Base-by-base conservation (phyloP, 2,888 invertebrate species). In the Kuschelorhynchus macadamiae region DNA sequence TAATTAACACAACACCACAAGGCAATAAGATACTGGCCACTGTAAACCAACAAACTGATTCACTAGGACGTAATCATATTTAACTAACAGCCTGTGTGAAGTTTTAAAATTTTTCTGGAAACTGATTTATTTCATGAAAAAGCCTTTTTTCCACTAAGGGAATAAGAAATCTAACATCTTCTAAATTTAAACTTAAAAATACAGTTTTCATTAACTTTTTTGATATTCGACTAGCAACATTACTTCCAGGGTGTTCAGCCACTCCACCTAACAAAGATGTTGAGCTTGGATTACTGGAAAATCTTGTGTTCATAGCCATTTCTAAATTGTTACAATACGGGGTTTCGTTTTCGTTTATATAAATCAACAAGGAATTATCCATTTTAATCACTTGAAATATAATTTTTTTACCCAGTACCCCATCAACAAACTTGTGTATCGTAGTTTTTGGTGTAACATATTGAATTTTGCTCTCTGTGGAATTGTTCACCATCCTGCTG, bases 101-200 rank as follows among this genome's bases (percentile, higher is more conserved):
- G n/a, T n/a, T 25, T 53, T 21, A 80, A 77, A 84, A 83, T 62
- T 73, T 76, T 32, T 83, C 79, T 9, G 84, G 82, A 74, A 78
- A 71, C 11, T 75, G 72, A 50, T 81, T 80, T 18, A 86, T 83
- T 79, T 86, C 85, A 71, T 84, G 81, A 63, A 79, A 76, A 9
- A 86, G 71, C 61, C 81, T 75, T 72, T 84, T 81, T 74, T 85
- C 85, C 33, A 86, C 69, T 30, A 78, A 44, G 2, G 82, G 81
- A 39, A 80, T 68, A 9, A 79, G 71, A 44, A 79, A 73, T 68
- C 77, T 78, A 75, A 84, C 83, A 4, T 79, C 74, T 25, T 80
- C 77, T 4, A 86, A 59, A 76, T 87, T 87, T 70, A 82, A 85
- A 77, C 86, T 87, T n/a, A 87, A 75, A 75, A 81, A 86, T 9